These are phyloP conservation scores for Leptarthrus brevirostris DNA, from an alignment of 2,888 invertebrate species.

Conservation along the genomic window DNA sequence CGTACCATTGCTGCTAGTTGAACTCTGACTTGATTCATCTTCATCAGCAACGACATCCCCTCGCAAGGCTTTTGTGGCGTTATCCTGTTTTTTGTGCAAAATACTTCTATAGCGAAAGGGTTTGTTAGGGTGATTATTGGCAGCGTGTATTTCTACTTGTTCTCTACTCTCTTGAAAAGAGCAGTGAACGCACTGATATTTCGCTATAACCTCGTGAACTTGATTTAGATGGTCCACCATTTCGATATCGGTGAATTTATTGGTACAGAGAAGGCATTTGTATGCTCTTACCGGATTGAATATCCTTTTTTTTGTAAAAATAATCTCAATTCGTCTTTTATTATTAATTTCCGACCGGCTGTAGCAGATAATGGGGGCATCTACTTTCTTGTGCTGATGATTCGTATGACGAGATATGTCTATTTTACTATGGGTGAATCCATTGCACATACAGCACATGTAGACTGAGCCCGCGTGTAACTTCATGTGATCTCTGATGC, in stretches of 20 bases:
- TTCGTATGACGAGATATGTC: not conserved
- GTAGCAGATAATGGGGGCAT: not conserved
- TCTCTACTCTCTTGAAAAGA: not conserved
- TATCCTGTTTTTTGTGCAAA: not conserved
- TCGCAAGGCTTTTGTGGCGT: not conserved
- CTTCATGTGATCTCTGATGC: slow-evolving; percentile 8
- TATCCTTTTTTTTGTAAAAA: not conserved
- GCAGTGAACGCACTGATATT: slow-evolving; percentile 15
- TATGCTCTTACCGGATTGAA: not conserved
- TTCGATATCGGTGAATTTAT: not conserved
- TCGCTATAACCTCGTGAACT: not conserved
- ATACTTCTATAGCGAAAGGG: not conserved
- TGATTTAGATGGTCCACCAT: not conserved
- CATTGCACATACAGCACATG: slow-evolving; percentile 6
- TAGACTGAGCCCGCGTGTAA: slow-evolving; percentile 5
- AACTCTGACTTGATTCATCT: too few species aligned
- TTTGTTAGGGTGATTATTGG: not conserved
- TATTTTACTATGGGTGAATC: not conserved
- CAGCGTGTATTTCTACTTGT: not conserved
- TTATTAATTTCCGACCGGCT: not conserved
- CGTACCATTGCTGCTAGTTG: too few species aligned
- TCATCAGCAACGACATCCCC: not conserved
- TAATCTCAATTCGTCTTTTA: not conserved
- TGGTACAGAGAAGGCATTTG: slow-evolving; percentile 16
- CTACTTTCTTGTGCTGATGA: not conserved